Evolutionary conservation across 2,888 invertebrate genomes (phyloP).

Genomic region (Oligia strigilis): DNA sequence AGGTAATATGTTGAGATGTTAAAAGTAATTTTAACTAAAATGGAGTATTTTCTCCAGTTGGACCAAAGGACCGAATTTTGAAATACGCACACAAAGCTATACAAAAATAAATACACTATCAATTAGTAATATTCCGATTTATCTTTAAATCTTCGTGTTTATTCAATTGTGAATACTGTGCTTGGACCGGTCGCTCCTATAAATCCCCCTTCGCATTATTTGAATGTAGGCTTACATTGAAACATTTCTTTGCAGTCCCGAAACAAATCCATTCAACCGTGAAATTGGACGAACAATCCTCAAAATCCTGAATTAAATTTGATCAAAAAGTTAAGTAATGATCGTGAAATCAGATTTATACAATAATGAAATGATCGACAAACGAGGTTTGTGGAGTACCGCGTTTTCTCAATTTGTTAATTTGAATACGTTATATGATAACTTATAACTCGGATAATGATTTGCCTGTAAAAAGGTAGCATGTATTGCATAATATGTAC

Average conservation of each 20-base stretch:
- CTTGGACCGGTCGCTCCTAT: conserved; percentile 77
- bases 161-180: conserved; percentile 81
- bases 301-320: conserved; percentile 86
- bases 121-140: conserved; percentile 72
- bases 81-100: conserved; percentile 32
- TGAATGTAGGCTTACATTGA: conserved; percentile 85
- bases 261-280: conserved; percentile 87
- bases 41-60: neutral
- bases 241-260: conserved; percentile 85
- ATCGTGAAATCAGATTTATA: conserved; percentile 79
- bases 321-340: conserved; percentile 87
- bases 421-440: conserved; percentile 20
- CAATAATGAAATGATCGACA: conserved; percentile 56
- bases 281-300: conserved; percentile 86
- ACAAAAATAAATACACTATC: conserved; percentile 65
- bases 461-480: neutral
- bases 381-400: conserved; percentile 37
- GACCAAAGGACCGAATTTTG: conserved; percentile 16
- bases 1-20: neutral
- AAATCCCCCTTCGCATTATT: conserved; percentile 85
- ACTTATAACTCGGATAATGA: neutral
- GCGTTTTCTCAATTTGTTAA: conserved; percentile 39
- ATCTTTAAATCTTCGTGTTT: conserved; percentile 71
- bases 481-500: neutral
- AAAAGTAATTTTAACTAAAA: neutral